Conservation (phyloP, 2,797 vertebrate species). For the Peromyscus melanophrys region DNA sequence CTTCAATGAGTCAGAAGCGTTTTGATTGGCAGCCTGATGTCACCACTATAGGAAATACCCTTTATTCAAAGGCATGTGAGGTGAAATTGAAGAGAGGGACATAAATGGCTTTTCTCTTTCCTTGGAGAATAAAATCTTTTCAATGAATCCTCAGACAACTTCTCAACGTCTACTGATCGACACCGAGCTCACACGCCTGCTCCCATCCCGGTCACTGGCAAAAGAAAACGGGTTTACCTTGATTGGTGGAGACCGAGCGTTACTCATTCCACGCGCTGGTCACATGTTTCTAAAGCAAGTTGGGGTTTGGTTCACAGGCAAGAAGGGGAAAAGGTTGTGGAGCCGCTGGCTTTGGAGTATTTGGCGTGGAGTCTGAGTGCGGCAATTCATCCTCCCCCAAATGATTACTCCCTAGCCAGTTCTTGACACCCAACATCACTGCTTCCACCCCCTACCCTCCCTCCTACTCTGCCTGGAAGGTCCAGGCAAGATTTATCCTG, state of each 20-base stretch:
- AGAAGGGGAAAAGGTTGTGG: neutral
- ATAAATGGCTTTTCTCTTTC: neutral
- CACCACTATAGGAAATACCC: neutral
- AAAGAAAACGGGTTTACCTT: neutral
- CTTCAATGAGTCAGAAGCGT: neutral
- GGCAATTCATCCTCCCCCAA: neutral
- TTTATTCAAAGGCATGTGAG: neutral
- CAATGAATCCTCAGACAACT: neutral
- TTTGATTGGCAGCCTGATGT: neutral
- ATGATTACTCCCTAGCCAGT: neutral
- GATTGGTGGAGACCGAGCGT: neutral
- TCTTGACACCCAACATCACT: neutral
- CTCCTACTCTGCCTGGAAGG: neutral
- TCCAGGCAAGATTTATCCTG: neutral
- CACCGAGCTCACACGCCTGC: rapidly evolving
- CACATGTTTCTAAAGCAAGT: neutral
- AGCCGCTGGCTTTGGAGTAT: neutral
- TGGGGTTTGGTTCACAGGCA: neutral
- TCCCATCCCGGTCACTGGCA: neutral
- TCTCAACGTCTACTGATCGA: neutral
- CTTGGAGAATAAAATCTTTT: neutral
- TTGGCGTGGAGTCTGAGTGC: neutral
- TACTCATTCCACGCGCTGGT: neutral
- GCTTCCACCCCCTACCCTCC: neutral
- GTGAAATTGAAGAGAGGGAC: neutral